phyloP scores from a whole-genome alignment of 2,888 invertebrate genomes.

The Aelia acuminata region DNA sequence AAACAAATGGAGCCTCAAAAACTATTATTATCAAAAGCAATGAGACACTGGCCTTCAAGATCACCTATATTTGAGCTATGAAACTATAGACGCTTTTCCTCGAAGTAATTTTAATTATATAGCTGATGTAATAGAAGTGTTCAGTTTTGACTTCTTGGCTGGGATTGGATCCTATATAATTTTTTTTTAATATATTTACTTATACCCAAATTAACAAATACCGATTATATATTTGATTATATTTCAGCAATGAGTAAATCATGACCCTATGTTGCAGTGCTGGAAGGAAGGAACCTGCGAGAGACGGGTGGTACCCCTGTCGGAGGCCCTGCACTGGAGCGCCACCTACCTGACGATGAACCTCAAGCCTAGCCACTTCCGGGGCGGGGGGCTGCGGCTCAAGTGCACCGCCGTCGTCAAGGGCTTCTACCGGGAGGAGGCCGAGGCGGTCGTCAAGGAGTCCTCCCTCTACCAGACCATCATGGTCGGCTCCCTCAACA shows the following conservation, averaged over 20 bases:
- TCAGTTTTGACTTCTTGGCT: too few relatives aligned
- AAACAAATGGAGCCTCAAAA: too few relatives aligned
- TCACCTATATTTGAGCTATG: too few relatives aligned
- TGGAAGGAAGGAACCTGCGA: conserved; percentile 64
- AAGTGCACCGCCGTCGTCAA: conserved; percentile 63
- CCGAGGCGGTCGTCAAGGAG: conserved; percentile 62
- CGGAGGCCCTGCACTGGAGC: conserved; percentile 62
- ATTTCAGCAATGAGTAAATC: background rate
- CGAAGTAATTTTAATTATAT: too few relatives aligned
- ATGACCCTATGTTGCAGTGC: conserved; percentile 61
- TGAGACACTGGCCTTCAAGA: too few relatives aligned
- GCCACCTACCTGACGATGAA: conserved; percentile 62
- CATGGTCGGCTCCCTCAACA: conserved; percentile 63
- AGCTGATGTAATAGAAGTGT: too few relatives aligned
- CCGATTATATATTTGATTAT: too few relatives aligned
- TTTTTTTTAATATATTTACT: too few relatives aligned
- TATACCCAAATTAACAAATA: too few relatives aligned
- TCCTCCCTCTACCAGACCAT: conserved; percentile 62
- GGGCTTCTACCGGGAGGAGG: conserved; percentile 63
- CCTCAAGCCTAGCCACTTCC: conserved; percentile 63
- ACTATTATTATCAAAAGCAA: too few relatives aligned
- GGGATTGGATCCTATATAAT: too few relatives aligned
- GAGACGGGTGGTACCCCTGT: conserved; percentile 62
- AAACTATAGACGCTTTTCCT: too few relatives aligned
- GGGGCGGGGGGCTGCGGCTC: conserved; percentile 60